A percentile compares a stretch with the other conserved stretches of the same genome.
Evolutionary conservation across 2,797 vertebrate genomes (phyloP).

Genomic region (Hippoglossus hippoglossus): DNA sequence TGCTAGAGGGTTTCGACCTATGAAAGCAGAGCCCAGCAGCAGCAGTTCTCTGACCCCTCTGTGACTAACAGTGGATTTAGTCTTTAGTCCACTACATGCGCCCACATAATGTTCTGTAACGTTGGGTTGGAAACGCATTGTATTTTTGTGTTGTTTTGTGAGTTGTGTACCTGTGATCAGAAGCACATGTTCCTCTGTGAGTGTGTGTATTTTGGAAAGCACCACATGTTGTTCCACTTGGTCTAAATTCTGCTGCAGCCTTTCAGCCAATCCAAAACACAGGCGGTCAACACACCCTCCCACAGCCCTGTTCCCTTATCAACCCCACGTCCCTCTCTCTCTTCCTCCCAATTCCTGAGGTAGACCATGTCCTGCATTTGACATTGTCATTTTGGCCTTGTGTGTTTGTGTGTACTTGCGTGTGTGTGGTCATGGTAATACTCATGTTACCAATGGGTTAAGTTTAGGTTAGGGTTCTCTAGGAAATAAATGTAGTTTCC

Average conservation of each 20-base stretch:
- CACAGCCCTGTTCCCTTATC: constrained; percentile 17
- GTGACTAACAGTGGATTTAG: no score
- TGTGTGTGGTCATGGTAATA: no score
- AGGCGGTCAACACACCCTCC: constrained; percentile 62
- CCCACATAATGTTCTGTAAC: not conserved
- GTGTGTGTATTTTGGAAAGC: constrained; percentile 42
- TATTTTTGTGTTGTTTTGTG: not conserved
- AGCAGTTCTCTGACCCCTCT: no score
- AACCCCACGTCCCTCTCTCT: constrained; percentile 4
- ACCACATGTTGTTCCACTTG: constrained; percentile 66
- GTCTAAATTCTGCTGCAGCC: constrained; percentile 63
- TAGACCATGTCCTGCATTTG: constrained; percentile 25
- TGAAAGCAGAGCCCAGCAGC: no score
- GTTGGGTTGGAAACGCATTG: not conserved
- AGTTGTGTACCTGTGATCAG: not conserved
- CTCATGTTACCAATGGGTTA: no score
- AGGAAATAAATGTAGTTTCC: no score
- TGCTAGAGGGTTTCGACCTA: not conserved
- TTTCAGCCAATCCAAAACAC: constrained; percentile 71
- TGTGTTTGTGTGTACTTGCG: constrained; percentile 8
- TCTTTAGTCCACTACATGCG: not conserved
- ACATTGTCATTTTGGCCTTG: constrained; percentile 39
- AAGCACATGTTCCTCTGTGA: not conserved
- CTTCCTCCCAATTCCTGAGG: constrained; percentile 23
- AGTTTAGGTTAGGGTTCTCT: no score